Base-by-base conservation (phyloP, 2,113 vertebrate species). In the Pteronura brasiliensis region DNA sequence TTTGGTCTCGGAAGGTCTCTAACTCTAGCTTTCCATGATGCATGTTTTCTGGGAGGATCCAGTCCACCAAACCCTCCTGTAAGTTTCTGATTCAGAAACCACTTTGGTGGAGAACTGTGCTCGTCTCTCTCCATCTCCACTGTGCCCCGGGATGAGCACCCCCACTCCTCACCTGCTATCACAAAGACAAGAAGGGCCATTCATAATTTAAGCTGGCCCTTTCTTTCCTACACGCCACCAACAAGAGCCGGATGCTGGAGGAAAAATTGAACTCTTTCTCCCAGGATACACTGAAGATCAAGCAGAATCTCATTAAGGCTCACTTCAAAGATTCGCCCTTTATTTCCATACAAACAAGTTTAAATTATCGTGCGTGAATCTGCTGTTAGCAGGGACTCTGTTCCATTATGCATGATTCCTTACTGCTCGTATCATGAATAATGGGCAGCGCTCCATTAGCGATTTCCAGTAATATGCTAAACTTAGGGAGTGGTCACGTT, bases 291-390 rank as follows among this genome's bases (percentile, higher is more conserved):
- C 95, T n/a, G 95, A 98, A 98, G 98, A 99, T 99, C 98, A 99
- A 99, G 98, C 98, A 98, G 98, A 97, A 99, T 99, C 98, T 99
- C 98, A 99, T 99, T 99, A 99, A 98, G 96, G 98, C 98, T 98
- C 98, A 98, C 99, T 99, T 99, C 98, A 99, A 99, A 99, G 98
- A 98, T 97, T 98, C 95, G 97, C 96, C 98, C 98, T 99, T 98
- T 98, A 99, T 99, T 98, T 99, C 98, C 98, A 99, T 99, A 99
- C 98, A 99, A 99, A 99, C 98, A 99, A 99, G 98, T 99, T 99
- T 98, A 99, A 99, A 99, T 99, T 98, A 99, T 98, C 97, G 97
- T 95, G 98, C 76, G 97, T 97, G 99, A 98, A 98, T 98, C 98
- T 98, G 98, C 98, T 98, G 98, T 99, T 98, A 98, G 98, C 98